Base-by-base conservation (phyloP, 2,888 invertebrate species). In the Rhopalosiphum nymphaeae region DNA sequence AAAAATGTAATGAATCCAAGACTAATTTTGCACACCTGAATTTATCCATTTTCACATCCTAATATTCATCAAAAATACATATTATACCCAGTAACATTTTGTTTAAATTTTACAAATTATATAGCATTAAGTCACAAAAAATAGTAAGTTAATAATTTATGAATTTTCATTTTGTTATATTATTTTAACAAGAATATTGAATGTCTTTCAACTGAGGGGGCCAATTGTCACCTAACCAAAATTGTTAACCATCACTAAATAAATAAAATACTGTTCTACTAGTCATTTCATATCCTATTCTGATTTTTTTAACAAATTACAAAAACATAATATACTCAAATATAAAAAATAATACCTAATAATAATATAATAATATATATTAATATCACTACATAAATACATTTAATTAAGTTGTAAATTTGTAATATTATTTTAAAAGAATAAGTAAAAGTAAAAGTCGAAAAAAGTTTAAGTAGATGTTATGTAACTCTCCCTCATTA, bases 1-100 rank as follows among this genome's bases (percentile, higher is more conserved):
- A 97, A 26, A 96, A 96, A 95, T 97, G 97, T 94, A 98, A 96
- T 95, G 97, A 97, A 95, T 98, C 97, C 96, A 98, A 96, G 44
- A 98, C 98, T 92, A 97, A 96, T 95, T 96, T 96, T 53, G 97
- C 97, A 95, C 98, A 98, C 93, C 97, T 96, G 95, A 94, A 94
- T 29, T 94, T 94, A 89, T 95, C 95, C 95, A 95, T 95, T 92
- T 92, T 94, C 1, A 94, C 94, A 88, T 94, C 94, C 95, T 95
- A 84, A 94, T 90, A 94, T 87, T 46, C 10, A 91, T 11, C 26
- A 92, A 49, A 67, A 78, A 44, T 56, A 25, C 46, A 91, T 56
- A 91, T 25, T 86, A 91, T 91, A 46, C 46, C 4, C 29, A 16
- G 16, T 46, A 7, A 86, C n/a, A 67, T 61, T 42, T 49, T 13